Evolutionary conservation across 2,888 invertebrate species (phyloP).

Genomic region (Pammene aurita): DNA sequence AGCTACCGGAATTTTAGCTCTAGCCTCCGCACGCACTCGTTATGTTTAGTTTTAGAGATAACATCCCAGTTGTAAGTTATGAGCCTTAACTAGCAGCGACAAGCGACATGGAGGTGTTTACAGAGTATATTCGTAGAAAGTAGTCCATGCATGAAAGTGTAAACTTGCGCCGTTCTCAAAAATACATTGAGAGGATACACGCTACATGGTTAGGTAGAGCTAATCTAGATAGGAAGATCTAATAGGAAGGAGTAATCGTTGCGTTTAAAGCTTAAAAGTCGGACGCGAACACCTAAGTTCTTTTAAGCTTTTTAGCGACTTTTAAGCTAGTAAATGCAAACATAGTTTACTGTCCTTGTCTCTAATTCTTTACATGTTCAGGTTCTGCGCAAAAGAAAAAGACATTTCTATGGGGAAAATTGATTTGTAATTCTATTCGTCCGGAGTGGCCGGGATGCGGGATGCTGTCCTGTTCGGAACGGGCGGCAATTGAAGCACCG

Average conservation of each 20-base stretch:
- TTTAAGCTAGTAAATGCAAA: too few relatives aligned
- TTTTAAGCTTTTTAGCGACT: too few relatives aligned
- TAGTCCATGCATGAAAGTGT: neutral
- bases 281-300: neutral
- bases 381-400: slow-evolving; percentile 22
- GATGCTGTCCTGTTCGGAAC: slow-evolving; percentile 58
- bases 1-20: slow-evolving; percentile 13
- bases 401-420: slow-evolving; percentile 40
- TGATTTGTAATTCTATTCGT: slow-evolving; percentile 45
- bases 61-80: slow-evolving; percentile 31
- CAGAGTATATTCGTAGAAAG: neutral
- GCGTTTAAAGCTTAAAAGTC: too few relatives aligned
- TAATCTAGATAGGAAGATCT: neutral
- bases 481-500: slow-evolving; percentile 71
- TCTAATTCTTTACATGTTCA: neutral
- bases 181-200: too few relatives aligned
- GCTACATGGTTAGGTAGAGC: neutral
- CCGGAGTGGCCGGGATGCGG: slow-evolving; percentile 57
- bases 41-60: slow-evolving; percentile 33
- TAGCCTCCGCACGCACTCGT: slow-evolving; percentile 24
- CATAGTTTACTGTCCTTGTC: neutral
- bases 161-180: neutral
- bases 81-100: slow-evolving; percentile 28
- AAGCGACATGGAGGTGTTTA: slow-evolving; percentile 22
- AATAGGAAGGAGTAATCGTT: neutral